Evolutionary conservation across 2,113 vertebrate species (phyloP).

Genomic region (Stegostoma tigrinum): DNA sequence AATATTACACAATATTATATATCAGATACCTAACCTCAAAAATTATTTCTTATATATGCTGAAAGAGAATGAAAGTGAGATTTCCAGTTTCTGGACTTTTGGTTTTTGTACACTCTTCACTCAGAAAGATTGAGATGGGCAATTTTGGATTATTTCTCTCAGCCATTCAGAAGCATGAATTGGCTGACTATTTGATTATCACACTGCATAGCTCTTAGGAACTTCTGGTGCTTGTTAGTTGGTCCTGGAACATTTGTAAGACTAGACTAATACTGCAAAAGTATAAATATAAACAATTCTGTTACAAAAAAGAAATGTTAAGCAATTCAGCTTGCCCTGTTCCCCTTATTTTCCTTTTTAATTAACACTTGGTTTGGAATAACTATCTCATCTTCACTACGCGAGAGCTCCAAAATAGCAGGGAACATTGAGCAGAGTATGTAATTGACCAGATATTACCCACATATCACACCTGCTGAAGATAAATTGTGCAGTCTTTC

Average conservation of each 20-base stretch:
- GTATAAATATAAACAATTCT: neutral
- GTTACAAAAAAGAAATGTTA: neutral
- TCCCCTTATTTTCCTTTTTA: neutral
- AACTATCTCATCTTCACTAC: neutral
- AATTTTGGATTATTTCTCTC: neutral
- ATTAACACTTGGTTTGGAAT: neutral
- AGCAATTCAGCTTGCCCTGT: neutral
- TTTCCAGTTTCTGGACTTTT: neutral
- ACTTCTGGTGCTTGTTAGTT: neutral
- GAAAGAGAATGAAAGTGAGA: neutral
- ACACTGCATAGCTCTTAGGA: neutral
- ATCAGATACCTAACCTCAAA: neutral
- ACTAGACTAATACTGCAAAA: neutral
- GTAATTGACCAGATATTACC: neutral
- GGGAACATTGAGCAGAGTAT: neutral
- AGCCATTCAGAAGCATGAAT: neutral
- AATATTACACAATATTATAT: neutral
- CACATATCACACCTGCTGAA: neutral
- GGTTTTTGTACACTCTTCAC: too few species aligned
- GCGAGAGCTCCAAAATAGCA: neutral
- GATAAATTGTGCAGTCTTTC: neutral
- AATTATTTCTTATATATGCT: neutral
- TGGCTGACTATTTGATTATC: neutral
- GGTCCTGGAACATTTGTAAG: neutral
- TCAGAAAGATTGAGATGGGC: neutral